phyloP scores from a whole-genome alignment of 2,888 invertebrate species.

The Caenorhabditis drosophilae region DNA sequence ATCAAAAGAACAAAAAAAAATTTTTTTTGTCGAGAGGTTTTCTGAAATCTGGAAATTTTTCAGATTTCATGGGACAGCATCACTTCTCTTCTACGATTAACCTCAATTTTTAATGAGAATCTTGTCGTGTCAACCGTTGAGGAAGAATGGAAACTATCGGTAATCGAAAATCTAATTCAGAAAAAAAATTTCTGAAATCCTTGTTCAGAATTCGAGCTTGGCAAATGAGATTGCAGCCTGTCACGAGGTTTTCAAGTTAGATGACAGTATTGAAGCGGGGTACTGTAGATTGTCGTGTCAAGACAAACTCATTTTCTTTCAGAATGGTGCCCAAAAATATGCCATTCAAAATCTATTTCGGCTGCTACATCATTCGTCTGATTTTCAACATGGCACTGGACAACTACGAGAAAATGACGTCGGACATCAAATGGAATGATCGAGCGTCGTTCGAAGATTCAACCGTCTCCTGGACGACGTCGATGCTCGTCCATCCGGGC shows the following conservation, averaged over 20 bases:
- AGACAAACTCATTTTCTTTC: slow-evolving; percentile 5
- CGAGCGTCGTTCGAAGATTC: slow-evolving; percentile 43
- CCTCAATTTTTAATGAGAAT: slow-evolving; percentile 81
- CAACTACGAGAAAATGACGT: slow-evolving; percentile 81
- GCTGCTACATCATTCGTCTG: slow-evolving; percentile 83
- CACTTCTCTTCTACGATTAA: slow-evolving; percentile 86
- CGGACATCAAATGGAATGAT: slow-evolving; percentile 39
- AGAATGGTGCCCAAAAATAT: slow-evolving; percentile 73
- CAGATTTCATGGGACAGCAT: slow-evolving; percentile 90
- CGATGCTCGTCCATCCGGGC: slow-evolving; percentile 80
- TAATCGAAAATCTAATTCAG: too few relatives aligned
- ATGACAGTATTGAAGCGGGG: slow-evolving; percentile 48
- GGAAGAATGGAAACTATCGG: slow-evolving; percentile 54
- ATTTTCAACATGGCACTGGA: slow-evolving; percentile 94
- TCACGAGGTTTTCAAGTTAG: slow-evolving; percentile 59
- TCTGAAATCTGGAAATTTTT: neutral
- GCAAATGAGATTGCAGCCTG: slow-evolving; percentile 44
- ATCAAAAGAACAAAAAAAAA: slow-evolving; percentile 1
- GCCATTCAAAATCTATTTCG: slow-evolving; percentile 81
- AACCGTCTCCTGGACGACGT: slow-evolving; percentile 59
- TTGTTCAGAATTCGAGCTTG: slow-evolving; percentile 20
- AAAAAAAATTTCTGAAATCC: too few relatives aligned
- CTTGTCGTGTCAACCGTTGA: slow-evolving; percentile 29
- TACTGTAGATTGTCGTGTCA: neutral
- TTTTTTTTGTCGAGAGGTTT: neutral